phyloP scores from a whole-genome alignment of 2,797 vertebrate species.

The Rhabdophis nuchalis region DNA sequence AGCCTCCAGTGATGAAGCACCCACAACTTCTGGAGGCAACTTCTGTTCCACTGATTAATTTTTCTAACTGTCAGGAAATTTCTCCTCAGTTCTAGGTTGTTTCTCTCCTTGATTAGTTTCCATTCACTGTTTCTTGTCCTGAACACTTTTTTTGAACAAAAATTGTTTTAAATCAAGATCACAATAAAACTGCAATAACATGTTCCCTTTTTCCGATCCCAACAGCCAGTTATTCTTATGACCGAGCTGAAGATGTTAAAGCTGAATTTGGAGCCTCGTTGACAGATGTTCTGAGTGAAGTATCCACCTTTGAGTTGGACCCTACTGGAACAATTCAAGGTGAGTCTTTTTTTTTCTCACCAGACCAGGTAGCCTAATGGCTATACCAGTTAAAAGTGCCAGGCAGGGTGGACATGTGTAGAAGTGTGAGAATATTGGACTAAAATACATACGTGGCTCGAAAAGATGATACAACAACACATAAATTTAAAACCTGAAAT shows the following conservation, averaged over 20 bases:
- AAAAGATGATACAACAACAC: too few species aligned
- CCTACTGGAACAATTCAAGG: neutral
- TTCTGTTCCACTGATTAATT: too few species aligned
- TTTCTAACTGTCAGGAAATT: neutral
- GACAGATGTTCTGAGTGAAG: constrained; percentile 50
- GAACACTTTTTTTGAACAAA: too few species aligned
- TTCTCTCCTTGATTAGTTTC: neutral
- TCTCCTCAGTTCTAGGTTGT: neutral
- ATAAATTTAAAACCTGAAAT: too few species aligned
- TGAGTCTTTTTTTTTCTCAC: neutral
- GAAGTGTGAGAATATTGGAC: too few species aligned
- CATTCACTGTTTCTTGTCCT: neutral
- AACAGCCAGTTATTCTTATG: constrained; percentile 60
- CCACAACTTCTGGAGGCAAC: too few species aligned
- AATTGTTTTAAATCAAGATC: too few species aligned
- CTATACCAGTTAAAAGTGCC: neutral
- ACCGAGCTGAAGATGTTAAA: constrained; percentile 65
- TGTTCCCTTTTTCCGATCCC: neutral
- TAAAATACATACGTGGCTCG: too few species aligned
- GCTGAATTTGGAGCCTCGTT: constrained; percentile 57
- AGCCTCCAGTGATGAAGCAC: neutral
- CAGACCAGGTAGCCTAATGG: neutral
- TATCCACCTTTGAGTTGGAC: neutral
- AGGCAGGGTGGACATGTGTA: too few species aligned
- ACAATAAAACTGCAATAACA: too few species aligned